These are phyloP conservation scores for Myotis planiceps DNA, from an alignment of 2,797 vertebrate species.

Conservation along the genomic window DNA sequence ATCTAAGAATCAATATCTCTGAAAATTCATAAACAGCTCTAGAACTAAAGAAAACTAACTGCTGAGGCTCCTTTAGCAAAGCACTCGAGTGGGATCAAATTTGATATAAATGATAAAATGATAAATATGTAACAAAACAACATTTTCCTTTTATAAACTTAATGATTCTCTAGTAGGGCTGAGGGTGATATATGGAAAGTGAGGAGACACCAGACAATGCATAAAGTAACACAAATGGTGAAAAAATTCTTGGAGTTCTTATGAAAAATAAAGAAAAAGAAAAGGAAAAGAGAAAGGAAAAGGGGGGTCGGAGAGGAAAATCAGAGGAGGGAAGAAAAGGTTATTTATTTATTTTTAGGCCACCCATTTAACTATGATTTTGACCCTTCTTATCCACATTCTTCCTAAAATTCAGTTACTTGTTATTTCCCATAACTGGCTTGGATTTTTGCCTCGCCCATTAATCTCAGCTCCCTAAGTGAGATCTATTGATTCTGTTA, in stretches of 20 bases:
- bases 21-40: slow-evolving; percentile 9
- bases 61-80: background rate
- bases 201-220: background rate
- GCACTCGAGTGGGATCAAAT: background rate
- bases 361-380: background rate
- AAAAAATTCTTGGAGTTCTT: background rate
- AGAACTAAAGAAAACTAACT: background rate
- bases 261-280: background rate
- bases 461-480: slow-evolving; percentile 31
- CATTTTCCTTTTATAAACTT: slow-evolving; percentile 20
- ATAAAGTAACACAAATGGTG: background rate
- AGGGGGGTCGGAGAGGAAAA: background rate
- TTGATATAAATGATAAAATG: background rate
- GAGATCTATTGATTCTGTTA: slow-evolving; percentile 57
- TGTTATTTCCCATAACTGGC: slow-evolving; percentile 1
- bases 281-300: background rate
- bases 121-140: background rate
- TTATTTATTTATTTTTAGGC: background rate
- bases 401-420: slow-evolving; percentile 30
- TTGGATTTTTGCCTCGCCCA: slow-evolving; percentile 37
- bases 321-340: background rate
- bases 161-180: background rate
- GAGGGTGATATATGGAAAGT: background rate
- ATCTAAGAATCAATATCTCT: background rate
- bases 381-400: slow-evolving; percentile 9